A percentile compares a stretch with the other conserved stretches of the same genome.
Evolutionary conservation across 1,140 invertebrate species (phyloP).

Genomic region (Ostrea edulis): DNA sequence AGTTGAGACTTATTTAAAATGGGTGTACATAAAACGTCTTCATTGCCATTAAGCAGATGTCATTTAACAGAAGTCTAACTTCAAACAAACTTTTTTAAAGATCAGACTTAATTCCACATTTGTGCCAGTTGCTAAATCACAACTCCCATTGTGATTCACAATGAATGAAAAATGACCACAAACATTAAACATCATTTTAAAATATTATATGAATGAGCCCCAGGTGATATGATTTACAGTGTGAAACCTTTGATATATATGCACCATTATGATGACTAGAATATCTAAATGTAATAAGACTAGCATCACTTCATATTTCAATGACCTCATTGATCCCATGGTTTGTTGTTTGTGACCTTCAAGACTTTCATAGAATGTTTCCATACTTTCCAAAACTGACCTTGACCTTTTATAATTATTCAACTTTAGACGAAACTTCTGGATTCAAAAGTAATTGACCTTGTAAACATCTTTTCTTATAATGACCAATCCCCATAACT

Average conservation of each 20-base stretch:
- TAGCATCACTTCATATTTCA: too few relatives aligned
- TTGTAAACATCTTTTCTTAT: constrained; percentile 17
- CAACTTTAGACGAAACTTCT: background rate
- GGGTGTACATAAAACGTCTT: background rate
- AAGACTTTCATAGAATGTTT: background rate
- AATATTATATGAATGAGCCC: background rate
- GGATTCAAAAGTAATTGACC: background rate
- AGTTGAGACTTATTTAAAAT: background rate
- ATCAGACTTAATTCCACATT: background rate
- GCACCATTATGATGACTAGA: background rate
- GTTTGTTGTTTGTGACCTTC: too few relatives aligned
- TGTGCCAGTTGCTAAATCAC: background rate
- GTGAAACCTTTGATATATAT: constrained; percentile 10
- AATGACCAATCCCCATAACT: constrained; percentile 3
- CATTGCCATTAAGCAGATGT: background rate
- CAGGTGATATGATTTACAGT: background rate
- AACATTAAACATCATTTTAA: background rate
- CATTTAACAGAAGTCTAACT: constrained; percentile 20
- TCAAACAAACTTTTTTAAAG: background rate
- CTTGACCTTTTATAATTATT: background rate
- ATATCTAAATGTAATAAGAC: too few relatives aligned
- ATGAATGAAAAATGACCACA: background rate
- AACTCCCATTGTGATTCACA: background rate
- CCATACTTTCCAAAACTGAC: background rate
- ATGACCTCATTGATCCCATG: too few relatives aligned